Evolutionary conservation across 2,888 invertebrate species (phyloP), one percentile per base, ranked within the genome.

Genomic region (Drosophila borborema): DNA sequence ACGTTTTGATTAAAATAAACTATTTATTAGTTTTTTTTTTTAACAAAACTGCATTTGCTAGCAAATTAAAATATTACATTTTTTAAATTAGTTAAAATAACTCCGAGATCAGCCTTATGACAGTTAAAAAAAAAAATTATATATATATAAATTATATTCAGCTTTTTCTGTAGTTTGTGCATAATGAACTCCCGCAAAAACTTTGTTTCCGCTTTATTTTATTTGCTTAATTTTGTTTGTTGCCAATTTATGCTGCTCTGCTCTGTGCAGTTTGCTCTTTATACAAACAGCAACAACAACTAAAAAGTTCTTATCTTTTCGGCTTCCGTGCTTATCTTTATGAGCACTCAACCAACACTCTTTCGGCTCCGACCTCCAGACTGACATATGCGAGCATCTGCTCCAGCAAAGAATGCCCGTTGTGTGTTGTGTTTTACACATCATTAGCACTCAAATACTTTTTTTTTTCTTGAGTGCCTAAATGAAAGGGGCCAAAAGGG

Each of bases 351-450:
- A 20, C 61, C 80, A 63, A 62, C 64, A 65, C 69, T 69, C 48
- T 23, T n/a, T 54, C 10, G 61, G 46, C 49, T 20, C 64, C 65
- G 80, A 68, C 80, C 71, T 62, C 70, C 55, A 40, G 55, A 31
- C 71, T 51, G 56, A 58, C 78, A 77, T 77, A 53, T 79, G 70
- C 40, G 56, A 55, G 51, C 80, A 80, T 61, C 64, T 81, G 61
- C 58, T 58, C 34, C 23, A n/a, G 55, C 41, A 41, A 70, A 56
- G 64, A 81, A 68, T 74, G 64, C 55, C 18, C 60, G 59, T 36
- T 69, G 46, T 85, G 72, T 77, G 56, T 74, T 82, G 66, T 72
- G 69, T 72, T 70, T 75, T 70, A 81, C 80, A 82, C 81, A 81
- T 86, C 81, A 81, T 81, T 81, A 86, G 80, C 69, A 76, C 67